phyloP scores from a whole-genome alignment of 2,888 invertebrate species.

The Trilocha varians region DNA sequence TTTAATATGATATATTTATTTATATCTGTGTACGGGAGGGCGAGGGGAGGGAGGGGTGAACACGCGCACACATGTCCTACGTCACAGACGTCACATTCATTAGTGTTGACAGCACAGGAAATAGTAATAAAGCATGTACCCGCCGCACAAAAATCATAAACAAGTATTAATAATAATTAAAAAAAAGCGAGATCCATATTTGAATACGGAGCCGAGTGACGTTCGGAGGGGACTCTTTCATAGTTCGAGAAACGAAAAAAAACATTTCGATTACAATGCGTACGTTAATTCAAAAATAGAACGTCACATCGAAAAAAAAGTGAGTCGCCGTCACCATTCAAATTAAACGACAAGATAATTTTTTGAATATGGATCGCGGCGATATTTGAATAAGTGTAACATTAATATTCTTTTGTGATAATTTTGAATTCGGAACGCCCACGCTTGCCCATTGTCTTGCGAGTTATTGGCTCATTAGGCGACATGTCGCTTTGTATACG shows the following conservation, averaged over 20 bases:
- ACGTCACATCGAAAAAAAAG: conserved; percentile 31
- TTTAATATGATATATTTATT: neutral
- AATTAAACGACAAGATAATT: conserved; percentile 61
- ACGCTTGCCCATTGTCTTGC: conserved; percentile 64
- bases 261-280: conserved; percentile 43
- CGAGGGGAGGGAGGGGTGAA: neutral
- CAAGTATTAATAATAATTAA: conserved; percentile 50
- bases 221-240: conserved; percentile 37
- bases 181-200: conserved; percentile 41
- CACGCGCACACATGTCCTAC: conserved; percentile 35
- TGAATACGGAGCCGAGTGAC: conserved; percentile 48
- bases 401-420: conserved; percentile 72
- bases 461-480: conserved; percentile 72
- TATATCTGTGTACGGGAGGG: neutral
- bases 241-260: conserved; percentile 22
- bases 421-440: conserved; percentile 65
- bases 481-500: conserved; percentile 56
- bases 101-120: conserved; percentile 62
- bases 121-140: conserved; percentile 49
- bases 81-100: conserved; percentile 52
- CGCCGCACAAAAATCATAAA: conserved; percentile 50
- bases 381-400: conserved; percentile 70
- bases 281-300: conserved; percentile 41
- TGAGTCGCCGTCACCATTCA: conserved; percentile 56
- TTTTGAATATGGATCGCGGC: conserved; percentile 61